Evolutionary conservation across 2,113 vertebrate genomes (phyloP), one percentile per base, ranked within the genome.

Genomic region (Mastomys natalensis): DNA sequence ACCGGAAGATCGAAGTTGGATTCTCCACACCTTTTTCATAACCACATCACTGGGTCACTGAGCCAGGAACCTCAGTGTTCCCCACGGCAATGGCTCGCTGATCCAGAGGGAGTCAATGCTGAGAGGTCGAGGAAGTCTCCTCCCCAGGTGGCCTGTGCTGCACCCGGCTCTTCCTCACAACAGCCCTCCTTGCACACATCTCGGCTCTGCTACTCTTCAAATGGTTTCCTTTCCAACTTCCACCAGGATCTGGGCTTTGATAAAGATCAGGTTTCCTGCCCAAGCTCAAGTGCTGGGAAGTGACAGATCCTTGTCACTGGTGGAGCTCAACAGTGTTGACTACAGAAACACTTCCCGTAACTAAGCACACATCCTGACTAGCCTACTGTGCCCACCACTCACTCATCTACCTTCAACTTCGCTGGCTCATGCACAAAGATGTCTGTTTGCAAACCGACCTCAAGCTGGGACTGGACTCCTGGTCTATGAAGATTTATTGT

Each of bases 301-400:
- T 70, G 89, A 73, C n/a, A 91, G 68, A 72, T 6, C 84, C 45
- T 90, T 85, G 60, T 81, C 80, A 93, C 17, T 92, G 81, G 66
- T 87, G 2, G 64, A 26, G 62, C 60, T 21, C 29, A 62, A 34
- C 48, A 40, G 40, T 48, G 40, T 12, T 72, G 53, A 89, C 31
- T 55, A 85, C 10, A 78, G 94, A 89, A 87, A 55, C 21, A 58
- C 60, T 77, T 94, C 40, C 45, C 51, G 45, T 48, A 82, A 90
- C 22, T 55, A 84, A 81, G 85, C n/a, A 62, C 34, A 51, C 7
- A 26, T 74, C 87, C 60, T 70, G 94, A 90, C 64, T 34, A 58
- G 64, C 68, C 55, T 73, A 24, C 8, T 76, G 40, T 40, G 70
- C 37, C 10, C 70, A 68, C 95, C 72, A 74, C 19, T 15, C 72